Base-by-base conservation (phyloP, 2,797 vertebrate species). In the Urocyon cinereoargenteus region DNA sequence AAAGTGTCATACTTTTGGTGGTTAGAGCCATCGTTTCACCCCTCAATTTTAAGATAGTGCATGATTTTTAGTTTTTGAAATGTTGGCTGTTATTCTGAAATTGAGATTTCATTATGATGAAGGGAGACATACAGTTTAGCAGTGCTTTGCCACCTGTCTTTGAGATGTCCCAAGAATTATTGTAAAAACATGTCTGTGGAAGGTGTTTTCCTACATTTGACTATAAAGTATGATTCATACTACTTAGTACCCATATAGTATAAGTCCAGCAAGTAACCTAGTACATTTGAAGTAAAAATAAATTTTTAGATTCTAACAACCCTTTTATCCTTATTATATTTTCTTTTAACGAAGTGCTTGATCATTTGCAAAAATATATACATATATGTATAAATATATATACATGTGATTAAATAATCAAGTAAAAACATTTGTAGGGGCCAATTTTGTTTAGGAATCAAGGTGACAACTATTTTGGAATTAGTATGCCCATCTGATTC, bases 201-300 rank as follows among this genome's bases (percentile, higher is more conserved):
- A 51, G 79, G 73, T 7, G 21, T 78, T 87, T 87, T 88, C 62
- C 28, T 86, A 40, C 10, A 84, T 78, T 91, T 94, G 34, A 91
- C 49, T 66, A 66, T 62, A 90, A 95, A 75, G 53, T 92, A 4
- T 93, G 40, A 59, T 53, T 19, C 22, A 49, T 94, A 22, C n/a
- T 83, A 86, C 24, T 78, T 96, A 89, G 70, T 94, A 3, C 18
- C 55, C 66, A 70, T 16, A 79, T 34, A 36, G 31, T 75, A 40
- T 59, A 92, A 95, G 10, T 40, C 40, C 79, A 97, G 68, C n/a
- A 89, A 93, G n/a, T 73, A 95, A 92, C 28, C 21, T 88, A 53
- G 57, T 90, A 68, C n/a, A 59, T 89, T 61, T 86, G 79, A 95
- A 91, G 34, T 79, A 86, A 51, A 96, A 84, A n/a, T 61, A 62